These are phyloP conservation scores for Conus ventricosus DNA, from an alignment of 1,140 invertebrate genomes.

Conservation along the genomic window DNA sequence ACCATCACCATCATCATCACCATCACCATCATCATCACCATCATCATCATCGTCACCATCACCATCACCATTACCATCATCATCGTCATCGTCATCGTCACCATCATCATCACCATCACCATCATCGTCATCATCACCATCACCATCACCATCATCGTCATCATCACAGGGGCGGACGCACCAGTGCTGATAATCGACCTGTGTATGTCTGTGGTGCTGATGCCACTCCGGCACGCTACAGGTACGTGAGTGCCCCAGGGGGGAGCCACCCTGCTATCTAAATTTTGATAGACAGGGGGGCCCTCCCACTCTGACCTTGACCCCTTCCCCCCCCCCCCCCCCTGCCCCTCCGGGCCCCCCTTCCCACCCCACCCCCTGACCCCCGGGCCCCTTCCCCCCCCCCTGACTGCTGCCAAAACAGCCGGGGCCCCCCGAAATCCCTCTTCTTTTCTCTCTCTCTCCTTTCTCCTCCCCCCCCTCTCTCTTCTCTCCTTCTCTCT, in stretches of 20 bases:
- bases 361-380: neutral
- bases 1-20: slow-evolving; percentile 4
- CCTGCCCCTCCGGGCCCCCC: neutral
- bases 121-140: slow-evolving; percentile 37
- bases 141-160: neutral
- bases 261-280: too few relatives aligned
- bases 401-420: neutral
- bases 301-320: neutral
- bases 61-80: too few relatives aligned
- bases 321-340: neutral
- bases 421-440: neutral
- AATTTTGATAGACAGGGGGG: too few relatives aligned
- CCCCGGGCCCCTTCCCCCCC: neutral
- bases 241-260: too few relatives aligned
- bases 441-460: neutral
- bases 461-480: neutral
- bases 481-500: neutral
- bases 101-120: slow-evolving; percentile 41
- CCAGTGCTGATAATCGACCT: too few relatives aligned
- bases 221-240: too few relatives aligned
- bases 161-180: too few relatives aligned
- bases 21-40: slow-evolving; percentile 41
- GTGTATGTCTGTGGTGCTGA: too few relatives aligned
- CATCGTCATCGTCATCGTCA: slow-evolving; percentile 34
- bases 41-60: slow-evolving; percentile 19